phyloP scores from a whole-genome alignment of 2,888 invertebrate genomes.

The Drosophila birchii region DNA sequence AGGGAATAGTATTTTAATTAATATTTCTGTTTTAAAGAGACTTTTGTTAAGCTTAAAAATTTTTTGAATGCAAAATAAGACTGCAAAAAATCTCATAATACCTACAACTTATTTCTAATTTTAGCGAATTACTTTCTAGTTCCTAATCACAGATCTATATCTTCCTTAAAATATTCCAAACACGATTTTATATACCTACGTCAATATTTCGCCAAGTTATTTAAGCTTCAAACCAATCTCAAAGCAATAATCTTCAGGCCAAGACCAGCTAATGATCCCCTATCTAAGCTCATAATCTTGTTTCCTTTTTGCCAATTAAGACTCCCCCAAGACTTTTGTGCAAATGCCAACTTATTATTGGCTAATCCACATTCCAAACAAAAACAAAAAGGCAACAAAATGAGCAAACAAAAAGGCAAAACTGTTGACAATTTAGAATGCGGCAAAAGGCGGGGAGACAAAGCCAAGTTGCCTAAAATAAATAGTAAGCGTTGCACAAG shows the following conservation, averaged over 20 bases:
- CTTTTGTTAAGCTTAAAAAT: background rate
- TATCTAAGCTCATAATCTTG: slow-evolving; percentile 29
- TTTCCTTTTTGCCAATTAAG: slow-evolving; percentile 37
- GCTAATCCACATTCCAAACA: slow-evolving; percentile 27
- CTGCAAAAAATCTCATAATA: background rate
- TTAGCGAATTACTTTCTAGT: slow-evolving; percentile 2
- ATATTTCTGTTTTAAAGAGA: background rate
- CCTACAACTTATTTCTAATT: background rate
- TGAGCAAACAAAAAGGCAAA: slow-evolving; percentile 10
- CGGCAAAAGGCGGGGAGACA: slow-evolving; percentile 22
- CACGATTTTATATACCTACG: background rate
- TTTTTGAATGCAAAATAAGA: too few relatives aligned
- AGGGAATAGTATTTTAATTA: background rate
- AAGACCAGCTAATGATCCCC: slow-evolving; percentile 22
- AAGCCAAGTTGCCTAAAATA: slow-evolving; percentile 33
- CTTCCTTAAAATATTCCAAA: background rate
- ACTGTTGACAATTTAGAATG: slow-evolving; percentile 34
- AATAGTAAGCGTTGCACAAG: slow-evolving; percentile 29
- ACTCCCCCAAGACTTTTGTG: slow-evolving; percentile 10
- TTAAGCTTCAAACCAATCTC: background rate
- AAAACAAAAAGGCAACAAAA: background rate
- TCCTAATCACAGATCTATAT: background rate
- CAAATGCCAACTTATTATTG: slow-evolving; percentile 29
- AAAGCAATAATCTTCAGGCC: slow-evolving; percentile 2
- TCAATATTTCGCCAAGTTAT: background rate